phyloP scores from a whole-genome alignment of 1,140 invertebrate species.

The Andrena cerasifolii region DNA sequence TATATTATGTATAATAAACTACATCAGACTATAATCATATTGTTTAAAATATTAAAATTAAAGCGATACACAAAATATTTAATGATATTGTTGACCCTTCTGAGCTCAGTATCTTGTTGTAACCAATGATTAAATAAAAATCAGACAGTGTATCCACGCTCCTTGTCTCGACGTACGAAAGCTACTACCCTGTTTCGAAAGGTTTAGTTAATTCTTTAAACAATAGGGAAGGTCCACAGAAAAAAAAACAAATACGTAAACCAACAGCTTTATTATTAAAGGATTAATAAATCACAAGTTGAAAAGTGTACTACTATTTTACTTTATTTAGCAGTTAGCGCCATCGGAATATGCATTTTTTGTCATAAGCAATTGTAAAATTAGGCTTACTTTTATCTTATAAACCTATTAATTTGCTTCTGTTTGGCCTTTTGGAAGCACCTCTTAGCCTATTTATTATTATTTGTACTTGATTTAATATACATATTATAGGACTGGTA shows the following conservation, averaged over 20 bases:
- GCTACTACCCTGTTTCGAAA: background rate
- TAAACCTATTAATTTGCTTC: constrained; percentile 46
- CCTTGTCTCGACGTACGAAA: constrained; percentile 22
- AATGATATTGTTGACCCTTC: constrained; percentile 81
- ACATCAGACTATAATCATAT: constrained; percentile 80
- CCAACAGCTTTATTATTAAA: constrained; percentile 72
- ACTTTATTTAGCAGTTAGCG: constrained; percentile 45
- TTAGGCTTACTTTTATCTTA: constrained; percentile 32
- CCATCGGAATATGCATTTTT: constrained; percentile 30
- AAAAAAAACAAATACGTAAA: constrained; percentile 36
- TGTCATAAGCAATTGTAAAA: constrained; percentile 46
- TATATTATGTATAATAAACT: constrained; percentile 80
- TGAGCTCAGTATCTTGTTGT: constrained; percentile 80
- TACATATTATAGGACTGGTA: constrained; percentile 51
- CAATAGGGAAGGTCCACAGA: constrained; percentile 10
- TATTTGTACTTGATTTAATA: constrained; percentile 73
- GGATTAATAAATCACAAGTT: constrained; percentile 56
- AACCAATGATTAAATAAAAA: constrained; percentile 79
- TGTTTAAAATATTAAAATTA: constrained; percentile 80
- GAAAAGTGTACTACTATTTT: constrained; percentile 53
- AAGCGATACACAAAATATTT: constrained; percentile 79
- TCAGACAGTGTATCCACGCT: constrained; percentile 71
- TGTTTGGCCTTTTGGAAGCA: constrained; percentile 55
- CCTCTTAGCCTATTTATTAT: constrained; percentile 54
- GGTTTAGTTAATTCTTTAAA: background rate